These are phyloP conservation scores for Phlogophora meticulosa DNA, from an alignment of 2,888 invertebrate species.

Conservation along the genomic window DNA sequence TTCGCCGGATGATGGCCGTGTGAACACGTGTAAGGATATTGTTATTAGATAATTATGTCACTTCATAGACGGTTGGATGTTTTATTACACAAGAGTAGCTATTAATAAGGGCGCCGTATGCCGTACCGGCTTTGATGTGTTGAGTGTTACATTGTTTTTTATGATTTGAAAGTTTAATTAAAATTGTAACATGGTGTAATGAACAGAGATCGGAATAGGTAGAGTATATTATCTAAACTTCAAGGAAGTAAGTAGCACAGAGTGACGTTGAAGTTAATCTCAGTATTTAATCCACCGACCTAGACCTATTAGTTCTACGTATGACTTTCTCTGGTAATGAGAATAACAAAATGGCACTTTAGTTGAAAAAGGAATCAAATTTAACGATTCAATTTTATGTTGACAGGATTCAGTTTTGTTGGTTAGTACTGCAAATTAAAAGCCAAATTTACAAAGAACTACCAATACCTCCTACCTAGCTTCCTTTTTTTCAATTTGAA, in stretches of 20 bases:
- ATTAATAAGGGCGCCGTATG: slow-evolving; percentile 34
- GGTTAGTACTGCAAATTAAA: too few relatives aligned
- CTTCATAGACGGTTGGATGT: slow-evolving; percentile 27
- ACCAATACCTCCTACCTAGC: too few relatives aligned
- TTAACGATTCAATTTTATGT: neutral
- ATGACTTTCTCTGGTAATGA: too few relatives aligned
- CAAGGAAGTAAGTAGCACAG: too few relatives aligned
- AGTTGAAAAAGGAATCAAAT: neutral
- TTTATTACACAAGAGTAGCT: slow-evolving; percentile 38
- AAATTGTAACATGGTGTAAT: neutral
- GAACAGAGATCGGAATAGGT: too few relatives aligned
- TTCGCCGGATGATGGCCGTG: slow-evolving; percentile 61
- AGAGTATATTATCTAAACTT: too few relatives aligned
- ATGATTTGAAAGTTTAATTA: slow-evolving; percentile 7
- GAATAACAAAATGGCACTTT: too few relatives aligned
- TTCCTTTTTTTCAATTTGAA: too few relatives aligned
- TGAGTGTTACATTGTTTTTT: neutral
- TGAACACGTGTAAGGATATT: slow-evolving; percentile 73
- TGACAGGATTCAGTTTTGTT: neutral
- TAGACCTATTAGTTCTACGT: too few relatives aligned
- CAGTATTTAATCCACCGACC: too few relatives aligned
- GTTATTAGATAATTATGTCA: slow-evolving; percentile 64
- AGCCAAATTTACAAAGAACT: too few relatives aligned
- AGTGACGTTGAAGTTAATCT: too few relatives aligned
- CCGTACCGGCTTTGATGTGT: slow-evolving; percentile 30